These are phyloP conservation scores for Rhinophrynus dorsalis DNA, from an alignment of 2,797 vertebrate genomes.

Conservation along the genomic window DNA sequence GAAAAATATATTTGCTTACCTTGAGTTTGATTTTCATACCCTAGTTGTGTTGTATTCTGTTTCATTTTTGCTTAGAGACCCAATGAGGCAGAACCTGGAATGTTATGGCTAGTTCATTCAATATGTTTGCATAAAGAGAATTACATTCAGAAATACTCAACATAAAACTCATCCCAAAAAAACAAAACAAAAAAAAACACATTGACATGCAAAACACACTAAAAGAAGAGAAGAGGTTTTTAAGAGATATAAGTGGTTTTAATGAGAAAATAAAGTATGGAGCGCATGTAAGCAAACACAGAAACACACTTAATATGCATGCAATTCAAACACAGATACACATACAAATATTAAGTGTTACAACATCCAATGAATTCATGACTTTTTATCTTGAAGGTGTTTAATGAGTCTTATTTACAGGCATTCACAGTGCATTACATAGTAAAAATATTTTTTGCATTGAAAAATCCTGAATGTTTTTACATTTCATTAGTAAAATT, in stretches of 20 bases:
- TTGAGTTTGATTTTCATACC: constrained; percentile 92
- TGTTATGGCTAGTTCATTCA: constrained; percentile 97
- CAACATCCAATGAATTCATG: constrained; percentile 52
- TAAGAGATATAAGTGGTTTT: constrained; percentile 49
- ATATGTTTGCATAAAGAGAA: constrained; percentile 81
- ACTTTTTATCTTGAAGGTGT: constrained; percentile 60
- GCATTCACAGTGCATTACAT: constrained; percentile 61
- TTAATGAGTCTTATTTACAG: constrained; percentile 57
- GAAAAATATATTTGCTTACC: constrained; percentile 81
- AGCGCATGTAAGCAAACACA: constrained; percentile 53
- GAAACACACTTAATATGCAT: constrained; percentile 65
- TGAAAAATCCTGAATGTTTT: constrained; percentile 57
- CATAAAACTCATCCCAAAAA: constrained; percentile 55
- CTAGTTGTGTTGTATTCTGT: constrained; percentile 99
- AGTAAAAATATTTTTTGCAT: constrained; percentile 54
- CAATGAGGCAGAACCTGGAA: constrained; percentile 99
- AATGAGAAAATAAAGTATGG: constrained; percentile 59
- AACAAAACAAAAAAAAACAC: constrained; percentile 43
- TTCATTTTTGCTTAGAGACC: constrained; percentile 99
- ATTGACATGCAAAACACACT: constrained; percentile 71
- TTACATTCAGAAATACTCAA: constrained; percentile 69
- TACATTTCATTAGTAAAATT: constrained; percentile 52
- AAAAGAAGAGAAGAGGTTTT: constrained; percentile 49
- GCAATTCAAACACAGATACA: constrained; percentile 58
- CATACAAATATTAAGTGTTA: constrained; percentile 34